phyloP scores from a whole-genome alignment of 1,140 invertebrate species.

The Bombyx mori region DNA sequence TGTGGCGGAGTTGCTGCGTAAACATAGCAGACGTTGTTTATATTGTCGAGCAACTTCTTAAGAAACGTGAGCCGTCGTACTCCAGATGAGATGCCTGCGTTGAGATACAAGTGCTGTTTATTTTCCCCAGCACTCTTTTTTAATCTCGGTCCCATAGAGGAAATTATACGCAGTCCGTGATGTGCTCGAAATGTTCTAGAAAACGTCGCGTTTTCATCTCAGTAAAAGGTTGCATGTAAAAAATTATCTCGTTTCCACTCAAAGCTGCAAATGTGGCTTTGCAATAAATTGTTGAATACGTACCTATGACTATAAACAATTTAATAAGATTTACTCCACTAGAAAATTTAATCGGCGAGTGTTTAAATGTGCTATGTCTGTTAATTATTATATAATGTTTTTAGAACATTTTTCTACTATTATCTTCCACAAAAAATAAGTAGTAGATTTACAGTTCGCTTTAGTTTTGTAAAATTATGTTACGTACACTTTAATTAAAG shows the following conservation, averaged over 20 bases:
- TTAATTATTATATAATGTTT: too few relatives aligned
- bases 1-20: slow-evolving; percentile 27
- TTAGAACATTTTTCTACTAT: too few relatives aligned
- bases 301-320: too few relatives aligned
- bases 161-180: slow-evolving; percentile 47
- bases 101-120: slow-evolving; percentile 59
- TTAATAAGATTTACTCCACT: too few relatives aligned
- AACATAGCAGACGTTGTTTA: slow-evolving; percentile 48
- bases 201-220: slow-evolving; percentile 6
- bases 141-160: slow-evolving; percentile 22
- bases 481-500: too few relatives aligned
- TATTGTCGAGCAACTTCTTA: slow-evolving; percentile 40
- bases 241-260: slow-evolving; percentile 6
- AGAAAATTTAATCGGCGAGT: too few relatives aligned
- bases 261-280: not conserved
- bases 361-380: too few relatives aligned
- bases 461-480: too few relatives aligned
- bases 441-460: too few relatives aligned
- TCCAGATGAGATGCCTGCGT: slow-evolving; percentile 53
- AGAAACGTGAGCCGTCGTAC: slow-evolving; percentile 43
- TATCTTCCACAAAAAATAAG: too few relatives aligned
- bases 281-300: too few relatives aligned
- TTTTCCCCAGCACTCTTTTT: slow-evolving; percentile 43
- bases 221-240: slow-evolving; percentile 7
- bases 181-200: slow-evolving; percentile 29